Conservation (phyloP, 2,113 vertebrate genomes). For the Empidonax traillii region DNA sequence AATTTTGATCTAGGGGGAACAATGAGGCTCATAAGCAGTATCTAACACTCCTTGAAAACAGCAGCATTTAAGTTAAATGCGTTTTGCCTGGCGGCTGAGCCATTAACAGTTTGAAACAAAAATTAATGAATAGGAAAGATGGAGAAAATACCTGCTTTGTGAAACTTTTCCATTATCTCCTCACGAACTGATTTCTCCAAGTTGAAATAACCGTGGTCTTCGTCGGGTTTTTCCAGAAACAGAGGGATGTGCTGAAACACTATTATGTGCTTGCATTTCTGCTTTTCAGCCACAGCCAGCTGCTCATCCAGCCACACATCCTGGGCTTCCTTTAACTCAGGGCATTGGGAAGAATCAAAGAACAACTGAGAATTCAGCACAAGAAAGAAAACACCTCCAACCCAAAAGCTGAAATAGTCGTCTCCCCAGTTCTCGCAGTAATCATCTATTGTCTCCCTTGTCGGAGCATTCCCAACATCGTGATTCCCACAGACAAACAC, state of each 20-base stretch:
- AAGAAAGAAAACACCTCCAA: slow-evolving; percentile 90
- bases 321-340: slow-evolving; percentile 81
- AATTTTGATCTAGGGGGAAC: not conserved
- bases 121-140: not conserved
- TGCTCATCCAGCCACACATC: slow-evolving; percentile 88
- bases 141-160: slow-evolving; percentile 81
- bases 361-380: slow-evolving; percentile 95
- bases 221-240: slow-evolving; percentile 80
- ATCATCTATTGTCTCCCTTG: slow-evolving; percentile 75
- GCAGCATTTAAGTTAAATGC: not conserved
- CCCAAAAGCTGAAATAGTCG: slow-evolving; percentile 97
- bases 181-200: slow-evolving; percentile 78
- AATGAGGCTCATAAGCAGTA: not conserved
- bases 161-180: slow-evolving; percentile 83
- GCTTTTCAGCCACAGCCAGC: slow-evolving; percentile 69
- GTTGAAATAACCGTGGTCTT: slow-evolving; percentile 93
- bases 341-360: slow-evolving; percentile 83
- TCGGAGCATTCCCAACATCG: slow-evolving; percentile 89
- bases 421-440: slow-evolving; percentile 89
- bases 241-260: slow-evolving; percentile 96
- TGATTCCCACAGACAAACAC: slow-evolving; percentile 96
- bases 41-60: not conserved
- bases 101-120: not conserved
- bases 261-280: slow-evolving; percentile 78
- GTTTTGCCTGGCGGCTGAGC: not conserved